These are phyloP conservation scores for Pseudomyrmex cubaensis DNA, from an alignment of 1,140 invertebrate genomes.

Conservation along the genomic window DNA sequence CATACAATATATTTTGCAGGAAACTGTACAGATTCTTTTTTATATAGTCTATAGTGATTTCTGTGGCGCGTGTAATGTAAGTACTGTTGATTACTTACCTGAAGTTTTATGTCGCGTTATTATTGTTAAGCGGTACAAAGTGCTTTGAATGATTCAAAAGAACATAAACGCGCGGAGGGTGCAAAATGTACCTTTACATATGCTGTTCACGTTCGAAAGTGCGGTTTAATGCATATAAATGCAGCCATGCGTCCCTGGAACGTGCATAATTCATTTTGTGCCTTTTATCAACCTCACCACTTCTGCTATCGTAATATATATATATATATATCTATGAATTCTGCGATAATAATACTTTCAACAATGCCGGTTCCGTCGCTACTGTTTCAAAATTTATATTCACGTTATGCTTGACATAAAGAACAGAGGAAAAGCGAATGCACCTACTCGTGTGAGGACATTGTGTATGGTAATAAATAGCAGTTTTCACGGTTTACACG, in stretches of 20 bases:
- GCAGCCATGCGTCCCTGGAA: constrained; percentile 12
- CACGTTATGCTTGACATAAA: constrained; percentile 37
- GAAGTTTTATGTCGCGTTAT: neutral
- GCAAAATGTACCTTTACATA: constrained; percentile 39
- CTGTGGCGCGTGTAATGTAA: too few species aligned
- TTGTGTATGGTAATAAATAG: constrained; percentile 26
- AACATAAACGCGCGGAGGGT: constrained; percentile 25
- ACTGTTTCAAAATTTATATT: constrained; percentile 52
- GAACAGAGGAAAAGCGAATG: constrained; percentile 41
- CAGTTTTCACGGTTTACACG: neutral
- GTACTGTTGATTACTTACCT: neutral
- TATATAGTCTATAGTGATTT: too few species aligned
- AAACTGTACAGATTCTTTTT: too few species aligned
- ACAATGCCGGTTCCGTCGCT: constrained; percentile 25
- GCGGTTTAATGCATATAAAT: constrained; percentile 61
- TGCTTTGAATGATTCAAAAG: neutral
- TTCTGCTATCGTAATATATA: constrained; percentile 23
- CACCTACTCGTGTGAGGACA: neutral
- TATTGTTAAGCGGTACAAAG: neutral
- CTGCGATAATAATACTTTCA: constrained; percentile 55
- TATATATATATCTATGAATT: constrained; percentile 47
- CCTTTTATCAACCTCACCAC: constrained; percentile 55
- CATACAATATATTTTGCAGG: too few species aligned
- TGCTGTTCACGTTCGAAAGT: constrained; percentile 34
- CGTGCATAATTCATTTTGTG: constrained; percentile 57